Evolutionary conservation across 2,113 vertebrate genomes (phyloP), one percentile per base, ranked within the genome.

Genomic region (Lophius piscatorius): DNA sequence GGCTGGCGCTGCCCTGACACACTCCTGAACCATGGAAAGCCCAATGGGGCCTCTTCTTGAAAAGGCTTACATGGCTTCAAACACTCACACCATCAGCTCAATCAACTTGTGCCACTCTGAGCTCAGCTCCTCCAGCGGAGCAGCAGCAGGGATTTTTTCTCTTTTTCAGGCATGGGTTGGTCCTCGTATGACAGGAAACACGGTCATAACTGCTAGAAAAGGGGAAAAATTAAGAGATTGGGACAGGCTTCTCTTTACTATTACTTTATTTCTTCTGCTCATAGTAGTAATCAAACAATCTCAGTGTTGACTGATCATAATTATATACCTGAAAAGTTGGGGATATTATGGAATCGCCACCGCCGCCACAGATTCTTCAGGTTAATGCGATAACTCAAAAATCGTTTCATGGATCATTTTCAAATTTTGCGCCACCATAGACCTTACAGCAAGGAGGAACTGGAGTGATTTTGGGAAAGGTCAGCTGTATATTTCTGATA

Each of bases 91-190:
- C 66, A 71, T 76, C 76, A n/a, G 46, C 73, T 83, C 84, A 81
- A 84, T 87, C 79, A 82, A 69, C 67, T 68, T 6, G 55, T 79
- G 72, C 72, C 61, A 62, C 77, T 68, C 59, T 12, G n/a, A 31
- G 26, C 65, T 16, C 57, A 67, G 55, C 45, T 31, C 11, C 29
- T 31, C 5, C 29, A 50, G 31, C 34, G 52, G 65, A 21, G 34
- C 58, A 2, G 54, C 51, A 13, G 55, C 48, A 68, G 46, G 69
- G 72, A 51, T 70, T 78, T 66, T 78, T 52, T 36, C 28, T 39
- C 68, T 17, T 31, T 28, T 72, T 63, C 26, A 28, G 50, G 51
- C 3, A 9, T 7, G 21, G 33, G 4, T 52, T 63, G 46, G 31
- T 33, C 58, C 66, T 69, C 70, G 63, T 59, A 63, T 41, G 62